Base-by-base conservation (phyloP, 1,140 invertebrate genomes). In the Caenorhabditis briggsae region DNA sequence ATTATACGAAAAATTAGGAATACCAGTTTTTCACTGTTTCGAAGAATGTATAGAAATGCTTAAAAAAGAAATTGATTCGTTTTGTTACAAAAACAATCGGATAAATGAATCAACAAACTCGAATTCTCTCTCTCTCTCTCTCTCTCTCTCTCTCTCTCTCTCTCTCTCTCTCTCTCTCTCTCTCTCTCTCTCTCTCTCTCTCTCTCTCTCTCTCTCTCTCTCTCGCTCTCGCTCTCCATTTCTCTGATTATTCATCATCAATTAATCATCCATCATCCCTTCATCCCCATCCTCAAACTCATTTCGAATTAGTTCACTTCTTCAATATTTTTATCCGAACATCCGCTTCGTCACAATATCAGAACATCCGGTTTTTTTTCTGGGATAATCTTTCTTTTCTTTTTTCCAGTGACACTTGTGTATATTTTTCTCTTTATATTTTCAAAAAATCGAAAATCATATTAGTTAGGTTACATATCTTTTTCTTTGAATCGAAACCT, bases 161-260 rank as follows among this genome's bases (percentile, higher is more conserved):
- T 25, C 8, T 9, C 11, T 25, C 20, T 61, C 18, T 20, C 7
- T 20, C 56, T 58, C 16, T 20, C 56, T 11, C 2, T 25, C 59
- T 61, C 16, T 20, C n/a, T 20, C 14, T 58, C 56, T 16, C 50
- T 11, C 56, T 58, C n/a, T 20, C 56, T n/a, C n/a, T 3, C 9
- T 58, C 56, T 53, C 56, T 58, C 56, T n/a, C 7, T 8, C n/a
- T n/a, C 16, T n/a, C 8, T n/a, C n/a, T n/a, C 56, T n/a, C n/a
- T n/a, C n/a, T 3, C 9, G 20, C 56, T 53, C 56, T 58, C 56
- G 2, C 7, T 8, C n/a, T n/a, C 16, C 18, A 2, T n/a, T 8
- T n/a, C 56, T n/a, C 8, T 58, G 56, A 58, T 58, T 61, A 61
- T 61, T 61, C 59, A 61, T 61, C 59, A 61, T 61, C 59, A 61